Conservation (phyloP, 2,797 vertebrate genomes). For the Allobates femoralis region DNA sequence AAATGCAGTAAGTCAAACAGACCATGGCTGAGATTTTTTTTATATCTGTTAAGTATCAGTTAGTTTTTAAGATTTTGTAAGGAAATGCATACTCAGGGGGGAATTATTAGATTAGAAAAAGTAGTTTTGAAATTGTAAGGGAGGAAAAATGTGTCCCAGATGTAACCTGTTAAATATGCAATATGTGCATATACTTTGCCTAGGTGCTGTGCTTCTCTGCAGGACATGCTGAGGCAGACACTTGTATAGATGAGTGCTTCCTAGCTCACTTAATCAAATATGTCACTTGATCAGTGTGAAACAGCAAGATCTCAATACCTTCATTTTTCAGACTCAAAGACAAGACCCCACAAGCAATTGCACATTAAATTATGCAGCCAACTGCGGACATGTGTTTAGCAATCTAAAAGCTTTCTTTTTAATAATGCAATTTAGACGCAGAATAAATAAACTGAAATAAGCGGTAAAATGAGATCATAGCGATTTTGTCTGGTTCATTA, state of each 20-base stretch:
- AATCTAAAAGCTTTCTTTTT: conserved; percentile 52
- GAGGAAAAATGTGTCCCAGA: conserved; percentile 56
- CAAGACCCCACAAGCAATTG: conserved; percentile 65
- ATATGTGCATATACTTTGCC: conserved; percentile 60
- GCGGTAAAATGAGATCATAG: background rate
- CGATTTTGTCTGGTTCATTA: background rate
- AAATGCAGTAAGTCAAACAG: background rate
- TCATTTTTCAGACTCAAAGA: conserved; percentile 66
- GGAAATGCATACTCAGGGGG: conserved; percentile 34
- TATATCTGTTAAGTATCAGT: background rate
- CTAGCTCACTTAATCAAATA: conserved; percentile 66
- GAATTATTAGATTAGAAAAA: conserved; percentile 10
- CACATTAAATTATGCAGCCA: conserved; percentile 64
- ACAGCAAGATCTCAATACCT: conserved; percentile 64
- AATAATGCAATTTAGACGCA: conserved; percentile 28
- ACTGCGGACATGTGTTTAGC: conserved; percentile 37
- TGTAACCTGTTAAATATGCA: conserved; percentile 59
- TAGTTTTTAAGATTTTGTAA: conserved; percentile 29
- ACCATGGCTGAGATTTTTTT: background rate
- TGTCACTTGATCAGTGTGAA: conserved; percentile 70
- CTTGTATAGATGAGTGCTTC: conserved; percentile 66
- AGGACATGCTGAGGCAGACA: conserved; percentile 65
- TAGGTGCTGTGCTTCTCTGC: conserved; percentile 62
- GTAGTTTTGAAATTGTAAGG: conserved; percentile 14
- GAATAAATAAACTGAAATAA: background rate